Percentiles rank a stretch among this genome's conserved stretches.
phyloP scores from a whole-genome alignment of 2,113 vertebrate genomes.

The Fregata magnificens region DNA sequence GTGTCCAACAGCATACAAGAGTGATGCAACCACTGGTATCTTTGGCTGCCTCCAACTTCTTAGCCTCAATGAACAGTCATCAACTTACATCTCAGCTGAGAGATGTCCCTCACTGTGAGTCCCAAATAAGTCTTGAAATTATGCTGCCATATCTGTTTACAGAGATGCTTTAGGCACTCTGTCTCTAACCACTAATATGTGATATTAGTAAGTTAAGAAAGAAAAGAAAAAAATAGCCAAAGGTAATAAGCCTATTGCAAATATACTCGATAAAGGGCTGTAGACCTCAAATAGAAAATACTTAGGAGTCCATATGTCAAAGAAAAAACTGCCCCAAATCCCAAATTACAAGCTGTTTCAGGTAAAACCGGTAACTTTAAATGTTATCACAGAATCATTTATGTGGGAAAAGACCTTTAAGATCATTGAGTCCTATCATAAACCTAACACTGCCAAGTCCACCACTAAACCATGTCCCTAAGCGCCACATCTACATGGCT shows the following conservation, averaged over 20 bases:
- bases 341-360: not conserved
- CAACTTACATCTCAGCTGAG: not conserved
- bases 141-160: not conserved
- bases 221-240: not conserved
- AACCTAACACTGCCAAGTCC: not conserved
- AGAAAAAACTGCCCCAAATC: not conserved
- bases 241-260: not conserved
- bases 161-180: not conserved
- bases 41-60: not conserved
- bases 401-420: not conserved
- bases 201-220: not conserved
- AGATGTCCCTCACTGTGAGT: not conserved
- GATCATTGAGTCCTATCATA: not conserved
- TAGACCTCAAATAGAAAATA: not conserved
- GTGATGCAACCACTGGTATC: not conserved
- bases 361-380: not conserved
- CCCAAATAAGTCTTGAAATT: not conserved
- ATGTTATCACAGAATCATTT: not conserved
- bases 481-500: rapidly evolving
- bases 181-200: not conserved
- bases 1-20: not conserved
- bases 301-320: not conserved
- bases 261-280: not conserved
- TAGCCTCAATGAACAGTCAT: not conserved
- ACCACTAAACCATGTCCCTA: not conserved